Evolutionary conservation across 92 coral and sea anemone species (phyloP), one percentile per base, ranked within the genome.

Genomic region (Anthopleura xanthogrammica): DNA sequence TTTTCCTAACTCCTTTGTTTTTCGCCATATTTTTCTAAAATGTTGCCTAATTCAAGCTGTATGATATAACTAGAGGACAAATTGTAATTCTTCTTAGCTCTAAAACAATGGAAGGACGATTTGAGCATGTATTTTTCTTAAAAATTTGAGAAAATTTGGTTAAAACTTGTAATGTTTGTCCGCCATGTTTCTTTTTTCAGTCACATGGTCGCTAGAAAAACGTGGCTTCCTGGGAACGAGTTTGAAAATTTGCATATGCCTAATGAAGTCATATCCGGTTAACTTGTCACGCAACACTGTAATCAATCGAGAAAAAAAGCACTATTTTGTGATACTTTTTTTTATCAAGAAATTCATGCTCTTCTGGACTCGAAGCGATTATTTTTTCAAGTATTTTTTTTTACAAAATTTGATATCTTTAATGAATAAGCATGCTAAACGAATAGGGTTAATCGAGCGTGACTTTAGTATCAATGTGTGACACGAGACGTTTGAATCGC

Each of bases 201-300:
- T 62, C 84, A 81, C 84, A 81, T 81, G 84, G 83, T 72, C 58
- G 23, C 5, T 0, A 13, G 11, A 71, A 62, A 39, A 66, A 20
- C 84, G 78, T 46, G 84, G n/a, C n/a, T 40, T 48, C 60, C 84
- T 81, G 84, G 84, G 65, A 81, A 42, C 42, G 84, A 81, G 64
- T 81, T 41, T 4, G 1, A 23, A 29, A 43, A 64, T 64, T 64
- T 64, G 36, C 71, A 64, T 64, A 64, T 64, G 10, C 3, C 22
- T 64, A 62, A 23, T 64, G 74, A 68, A 1, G 74, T 36, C 74
- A 65, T 23, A 60, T 62, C 70, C 43, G 43, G 74, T 68, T 24
- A 24, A 2, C 5, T 11, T 17, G 71, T 64, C 71, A 64, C 71
- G 71, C 11, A 20, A 4, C 70, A 62, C 6, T 3, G 10, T 62